Evolutionary conservation across 1,140 invertebrate species (phyloP).

Genomic region (Cephus cinctus): DNA sequence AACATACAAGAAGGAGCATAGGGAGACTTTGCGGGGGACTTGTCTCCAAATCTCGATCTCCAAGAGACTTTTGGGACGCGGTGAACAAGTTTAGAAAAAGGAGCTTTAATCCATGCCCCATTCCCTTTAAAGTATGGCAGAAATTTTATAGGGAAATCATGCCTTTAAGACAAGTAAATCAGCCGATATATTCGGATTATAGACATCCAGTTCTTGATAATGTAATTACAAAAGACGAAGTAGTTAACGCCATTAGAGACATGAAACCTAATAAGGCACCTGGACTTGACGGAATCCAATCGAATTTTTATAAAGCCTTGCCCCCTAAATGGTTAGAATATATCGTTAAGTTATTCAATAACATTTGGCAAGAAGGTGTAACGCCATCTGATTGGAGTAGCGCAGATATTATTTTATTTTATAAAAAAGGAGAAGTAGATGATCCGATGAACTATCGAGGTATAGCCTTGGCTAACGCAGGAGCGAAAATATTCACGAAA

Average conservation of each 20-base stretch:
- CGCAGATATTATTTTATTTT: not conserved
- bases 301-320: constrained; percentile 2
- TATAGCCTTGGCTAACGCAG: constrained; percentile 8
- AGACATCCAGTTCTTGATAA: not conserved
- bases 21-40: no score
- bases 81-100: no score
- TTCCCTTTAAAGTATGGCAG: not conserved
- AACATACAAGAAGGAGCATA: no score
- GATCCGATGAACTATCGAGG: constrained; percentile 10
- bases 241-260: not conserved
- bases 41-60: no score
- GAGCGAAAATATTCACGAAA: constrained; percentile 8
- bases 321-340: not conserved
- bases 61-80: no score
- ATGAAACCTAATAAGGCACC: constrained; percentile 3
- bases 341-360: constrained; percentile 1
- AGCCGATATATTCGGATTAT: not conserved
- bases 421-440: constrained; percentile 8
- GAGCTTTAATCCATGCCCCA: no score
- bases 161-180: not conserved
- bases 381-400: not conserved
- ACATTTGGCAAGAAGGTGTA: not conserved
- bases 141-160: not conserved
- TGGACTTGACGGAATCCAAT: constrained; percentile 1
- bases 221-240: not conserved